These are phyloP conservation scores for Cataglyphis livida DNA, from an alignment of 2,888 invertebrate species.

Conservation along the genomic window DNA sequence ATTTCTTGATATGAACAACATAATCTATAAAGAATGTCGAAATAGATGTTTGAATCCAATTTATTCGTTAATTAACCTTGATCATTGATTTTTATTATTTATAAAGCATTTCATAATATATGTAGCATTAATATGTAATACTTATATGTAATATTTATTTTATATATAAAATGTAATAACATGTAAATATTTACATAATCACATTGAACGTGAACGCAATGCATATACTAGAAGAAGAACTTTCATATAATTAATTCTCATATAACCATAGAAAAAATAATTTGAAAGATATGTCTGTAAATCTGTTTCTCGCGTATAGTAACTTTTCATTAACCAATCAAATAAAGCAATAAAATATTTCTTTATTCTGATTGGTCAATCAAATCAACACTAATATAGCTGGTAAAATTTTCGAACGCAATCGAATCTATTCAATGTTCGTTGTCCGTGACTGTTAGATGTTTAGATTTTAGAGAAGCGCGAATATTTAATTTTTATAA, in stretches of 20 bases:
- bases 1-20: constrained; percentile 11
- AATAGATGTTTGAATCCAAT: neutral
- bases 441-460: neutral
- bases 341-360: too few relatives aligned
- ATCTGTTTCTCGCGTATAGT: neutral
- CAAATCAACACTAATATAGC: too few relatives aligned
- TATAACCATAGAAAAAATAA: neutral
- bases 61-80: neutral
- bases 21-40: neutral
- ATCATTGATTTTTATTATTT: neutral
- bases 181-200: neutral
- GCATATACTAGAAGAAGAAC: too few relatives aligned
- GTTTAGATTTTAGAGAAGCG: neutral
- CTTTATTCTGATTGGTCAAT: too few relatives aligned
- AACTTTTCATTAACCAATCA: too few relatives aligned
- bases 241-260: neutral
- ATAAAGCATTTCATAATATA: neutral
- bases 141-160: too few relatives aligned
- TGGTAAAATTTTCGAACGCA: neutral
- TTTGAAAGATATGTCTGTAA: neutral
- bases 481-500: neutral
- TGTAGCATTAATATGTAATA: too few relatives aligned
- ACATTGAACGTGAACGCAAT: neutral
- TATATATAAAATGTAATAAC: too few relatives aligned
- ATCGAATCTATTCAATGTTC: neutral